Base-by-base conservation (phyloP, 2,113 vertebrate species). In the Ramphastos sulfuratus region DNA sequence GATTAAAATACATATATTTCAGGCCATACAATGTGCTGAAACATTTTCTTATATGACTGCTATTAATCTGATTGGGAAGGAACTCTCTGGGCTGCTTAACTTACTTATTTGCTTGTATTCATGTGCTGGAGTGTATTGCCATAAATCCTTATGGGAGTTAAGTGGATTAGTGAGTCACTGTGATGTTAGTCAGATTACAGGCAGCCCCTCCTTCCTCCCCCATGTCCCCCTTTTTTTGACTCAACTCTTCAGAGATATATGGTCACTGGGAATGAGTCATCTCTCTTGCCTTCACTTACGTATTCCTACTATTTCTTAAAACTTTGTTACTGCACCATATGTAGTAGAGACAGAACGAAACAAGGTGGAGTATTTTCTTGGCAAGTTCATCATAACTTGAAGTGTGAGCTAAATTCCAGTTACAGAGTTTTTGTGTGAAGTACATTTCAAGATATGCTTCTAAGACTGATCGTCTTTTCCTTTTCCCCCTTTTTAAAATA, bases 151-250 rank as follows among this genome's bases (percentile, higher is more conserved):
- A 46, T 13, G 87, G 73, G 42, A 91, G n/a, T 72, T 67, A 72
- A 93, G 39, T 87, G 84, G 21, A 35, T 89, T 80, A 27, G 52
- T 96, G 90, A 97, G 73, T 96, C 96, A 94, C 46, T 77, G 64
- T 46, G 44, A 17, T 66, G 79, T 48, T 83, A 39, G 39, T 72
- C 70, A 54, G 73, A 16, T 48, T 77, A 15, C 30, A 55, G 60
- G 82, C 63, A 52, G 24, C 12, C 50, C 50, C 50, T 52, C 50
- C 50, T 52, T 24, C 50, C 50, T 52, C 23, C 23, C 12, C 10
- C 50, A 24, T 52, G 11, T 52, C 10, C 59, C 30, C 46, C 50
- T 19, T 20, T 39, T 8, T 81, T 4, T 85, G 78, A 63, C 55
- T 79, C 59, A 93, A 0, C 15, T 65, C 69, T 67, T 89, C 33